These are phyloP conservation scores for Lordiphosa clarofinis DNA, from an alignment of 1,140 invertebrate genomes.

Conservation along the genomic window DNA sequence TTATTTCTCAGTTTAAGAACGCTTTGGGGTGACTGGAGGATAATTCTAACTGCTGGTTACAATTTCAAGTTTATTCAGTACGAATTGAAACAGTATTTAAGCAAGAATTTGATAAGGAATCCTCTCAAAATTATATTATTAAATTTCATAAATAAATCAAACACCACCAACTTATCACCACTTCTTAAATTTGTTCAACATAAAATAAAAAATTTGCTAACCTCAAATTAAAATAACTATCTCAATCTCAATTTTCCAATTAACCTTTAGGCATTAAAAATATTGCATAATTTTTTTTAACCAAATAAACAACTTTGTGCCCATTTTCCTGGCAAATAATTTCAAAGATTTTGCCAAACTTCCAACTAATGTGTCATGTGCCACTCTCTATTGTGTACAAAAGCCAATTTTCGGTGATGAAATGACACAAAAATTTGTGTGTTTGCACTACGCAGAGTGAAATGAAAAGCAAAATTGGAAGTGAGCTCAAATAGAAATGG, in stretches of 20 bases:
- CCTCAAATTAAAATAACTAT: conserved; percentile 10
- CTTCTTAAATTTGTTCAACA: no score
- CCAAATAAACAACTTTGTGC: conserved; percentile 39
- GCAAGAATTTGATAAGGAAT: no score
- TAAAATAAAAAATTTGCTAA: no score
- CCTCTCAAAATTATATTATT: no score
- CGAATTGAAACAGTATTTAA: no score
- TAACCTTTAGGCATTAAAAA: conserved; percentile 13
- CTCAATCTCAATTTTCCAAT: conserved; percentile 22
- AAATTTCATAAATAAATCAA: no score
- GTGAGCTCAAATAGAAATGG: conserved; percentile 31
- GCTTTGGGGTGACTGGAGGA: no score
- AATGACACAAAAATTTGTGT: conserved; percentile 54
- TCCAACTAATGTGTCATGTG: conserved; percentile 37
- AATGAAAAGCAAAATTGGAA: conserved; percentile 23
- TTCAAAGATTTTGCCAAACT: conserved; percentile 33
- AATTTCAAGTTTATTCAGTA: no score
- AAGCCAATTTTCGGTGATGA: conserved; percentile 67
- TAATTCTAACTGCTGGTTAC: no score
- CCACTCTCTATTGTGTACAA: conserved; percentile 37
- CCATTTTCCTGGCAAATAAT: conserved; percentile 38
- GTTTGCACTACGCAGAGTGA: conserved; percentile 11
- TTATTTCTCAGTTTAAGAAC: no score
- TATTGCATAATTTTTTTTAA: conserved; percentile 30
- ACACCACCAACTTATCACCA: no score